Evolutionary conservation across 2,113 vertebrate genomes (phyloP).

Genomic region (Microtus pennsylvanicus): DNA sequence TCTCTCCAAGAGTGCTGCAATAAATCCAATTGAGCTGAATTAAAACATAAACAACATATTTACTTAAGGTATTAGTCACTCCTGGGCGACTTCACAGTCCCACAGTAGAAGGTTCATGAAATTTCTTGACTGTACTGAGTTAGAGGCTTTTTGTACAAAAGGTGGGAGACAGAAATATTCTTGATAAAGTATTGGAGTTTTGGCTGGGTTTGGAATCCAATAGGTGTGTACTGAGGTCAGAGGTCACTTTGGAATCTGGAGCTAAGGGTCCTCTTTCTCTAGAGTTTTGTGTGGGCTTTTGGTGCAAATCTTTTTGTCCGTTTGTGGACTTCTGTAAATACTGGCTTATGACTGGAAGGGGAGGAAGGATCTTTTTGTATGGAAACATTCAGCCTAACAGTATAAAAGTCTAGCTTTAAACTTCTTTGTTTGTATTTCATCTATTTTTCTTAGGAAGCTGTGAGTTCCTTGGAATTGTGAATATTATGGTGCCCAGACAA

Average conservation of each 20-base stretch:
- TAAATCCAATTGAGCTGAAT: no score
- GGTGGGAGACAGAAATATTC: no score
- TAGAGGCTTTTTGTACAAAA: no score
- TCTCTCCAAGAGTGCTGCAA: no score
- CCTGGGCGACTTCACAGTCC: no score
- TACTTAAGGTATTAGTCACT: no score
- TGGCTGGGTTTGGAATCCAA: no score
- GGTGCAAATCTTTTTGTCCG: no score
- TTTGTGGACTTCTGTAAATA: neutral
- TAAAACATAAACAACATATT: no score
- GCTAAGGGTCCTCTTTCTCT: neutral
- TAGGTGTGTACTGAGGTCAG: neutral
- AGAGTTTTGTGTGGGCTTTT: neutral
- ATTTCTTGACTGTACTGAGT: no score
- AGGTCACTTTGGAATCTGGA: neutral
- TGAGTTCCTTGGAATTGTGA: slow-evolving; percentile 82
- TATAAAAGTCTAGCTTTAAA: slow-evolving; percentile 33
- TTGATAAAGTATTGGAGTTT: no score
- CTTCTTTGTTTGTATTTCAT: neutral
- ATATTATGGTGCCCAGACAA: slow-evolving; percentile 83
- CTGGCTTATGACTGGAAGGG: neutral
- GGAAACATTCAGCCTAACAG: neutral
- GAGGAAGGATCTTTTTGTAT: neutral
- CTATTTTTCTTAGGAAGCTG: neutral
- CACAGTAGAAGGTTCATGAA: no score